Percentiles rank a stretch among this genome's conserved stretches.
These are phyloP conservation scores for Leptinotarsa tumamoca DNA, from an alignment of 2,888 invertebrate genomes.

Conservation along the genomic window DNA sequence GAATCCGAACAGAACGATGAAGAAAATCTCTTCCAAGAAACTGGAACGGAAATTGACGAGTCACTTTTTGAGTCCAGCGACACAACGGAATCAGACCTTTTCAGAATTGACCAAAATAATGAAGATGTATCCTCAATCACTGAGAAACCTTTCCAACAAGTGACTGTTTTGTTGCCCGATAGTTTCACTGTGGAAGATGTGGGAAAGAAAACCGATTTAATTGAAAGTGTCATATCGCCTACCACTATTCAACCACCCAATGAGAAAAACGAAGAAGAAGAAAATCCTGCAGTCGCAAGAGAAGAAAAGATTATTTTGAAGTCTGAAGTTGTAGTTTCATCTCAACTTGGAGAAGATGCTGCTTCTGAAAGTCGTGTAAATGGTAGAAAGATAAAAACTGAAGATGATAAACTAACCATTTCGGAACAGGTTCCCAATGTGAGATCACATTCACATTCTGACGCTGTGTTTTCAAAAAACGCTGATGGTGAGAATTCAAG, in stretches of 20 bases:
- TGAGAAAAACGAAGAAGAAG: not conserved
- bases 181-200: slow-evolving; percentile 24
- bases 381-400: too few species aligned
- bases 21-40: slow-evolving; percentile 27
- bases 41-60: slow-evolving; percentile 29
- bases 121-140: not conserved
- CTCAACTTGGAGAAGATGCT: too few species aligned
- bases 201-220: not conserved
- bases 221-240: not conserved
- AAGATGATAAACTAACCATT: too few species aligned
- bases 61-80: slow-evolving; percentile 34
- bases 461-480: too few species aligned
- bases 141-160: slow-evolving; percentile 16
- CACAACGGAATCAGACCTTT: slow-evolving; percentile 30
- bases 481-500: not conserved
- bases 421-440: too few species aligned
- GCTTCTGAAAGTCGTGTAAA: too few species aligned
- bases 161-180: slow-evolving; percentile 30
- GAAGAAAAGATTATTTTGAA: not conserved
- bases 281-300: not conserved
- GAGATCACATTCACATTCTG: too few species aligned
- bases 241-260: not conserved
- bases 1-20: slow-evolving; percentile 19
- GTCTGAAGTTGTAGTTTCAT: not conserved
- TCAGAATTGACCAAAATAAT: slow-evolving; percentile 5